Percentiles rank a stretch among this genome's conserved stretches.
Evolutionary conservation across 1,140 invertebrate species (phyloP).

Genomic region (Eupristina koningsbergeri): DNA sequence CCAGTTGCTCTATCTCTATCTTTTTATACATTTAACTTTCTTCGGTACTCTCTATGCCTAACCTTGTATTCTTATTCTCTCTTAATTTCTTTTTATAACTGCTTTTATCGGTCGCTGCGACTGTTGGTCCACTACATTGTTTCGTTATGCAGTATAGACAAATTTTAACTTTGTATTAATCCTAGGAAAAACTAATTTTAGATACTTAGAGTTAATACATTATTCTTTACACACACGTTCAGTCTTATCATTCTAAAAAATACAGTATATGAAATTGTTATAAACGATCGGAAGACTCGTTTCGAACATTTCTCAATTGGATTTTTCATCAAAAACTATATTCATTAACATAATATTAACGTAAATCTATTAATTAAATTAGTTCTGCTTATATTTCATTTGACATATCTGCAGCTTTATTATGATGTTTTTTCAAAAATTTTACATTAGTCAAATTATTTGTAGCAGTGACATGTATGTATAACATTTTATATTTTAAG

Average conservation of each 20-base stretch:
- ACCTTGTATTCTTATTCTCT: neutral
- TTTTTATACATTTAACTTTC: neutral
- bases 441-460: neutral
- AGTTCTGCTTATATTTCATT: neutral
- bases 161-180: conserved; percentile 55
- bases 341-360: neutral
- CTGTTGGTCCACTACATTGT: conserved; percentile 73
- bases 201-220: too few species aligned
- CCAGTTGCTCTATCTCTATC: neutral
- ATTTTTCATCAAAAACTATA: conserved; percentile 25
- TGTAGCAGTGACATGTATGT: neutral
- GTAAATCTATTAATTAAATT: neutral
- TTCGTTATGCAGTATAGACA: conserved; percentile 72
- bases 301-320: conserved; percentile 13
- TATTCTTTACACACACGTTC: neutral
- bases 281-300: neutral
- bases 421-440: neutral
- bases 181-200: conserved; percentile 11
- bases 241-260: neutral
- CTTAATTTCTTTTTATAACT: neutral
- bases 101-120: conserved; percentile 63
- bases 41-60: neutral
- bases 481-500: neutral
- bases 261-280: neutral
- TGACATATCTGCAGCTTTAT: conserved; percentile 10